These are phyloP conservation scores for Copidosoma aretas DNA, from an alignment of 2,888 invertebrate species.

Conservation along the genomic window DNA sequence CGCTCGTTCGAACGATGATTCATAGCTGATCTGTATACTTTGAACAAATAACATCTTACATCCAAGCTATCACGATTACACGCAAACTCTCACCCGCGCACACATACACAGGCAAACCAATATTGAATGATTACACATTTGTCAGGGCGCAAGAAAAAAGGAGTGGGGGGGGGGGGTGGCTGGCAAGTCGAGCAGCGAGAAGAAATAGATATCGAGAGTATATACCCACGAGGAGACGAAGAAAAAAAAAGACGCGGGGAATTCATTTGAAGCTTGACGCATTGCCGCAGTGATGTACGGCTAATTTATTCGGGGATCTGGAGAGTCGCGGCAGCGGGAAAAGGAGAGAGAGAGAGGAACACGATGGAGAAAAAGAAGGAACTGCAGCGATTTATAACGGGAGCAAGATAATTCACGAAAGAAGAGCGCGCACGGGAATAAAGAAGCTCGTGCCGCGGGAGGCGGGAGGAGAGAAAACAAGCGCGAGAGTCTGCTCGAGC, in stretches of 20 bases:
- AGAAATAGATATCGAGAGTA: neutral
- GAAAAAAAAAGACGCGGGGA: neutral
- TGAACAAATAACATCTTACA: too few relatives aligned
- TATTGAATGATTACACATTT: too few relatives aligned
- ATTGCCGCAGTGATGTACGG: slow-evolving; percentile 27
- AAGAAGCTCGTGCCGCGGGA: neutral
- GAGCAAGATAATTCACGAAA: slow-evolving; percentile 31
- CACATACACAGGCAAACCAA: too few relatives aligned
- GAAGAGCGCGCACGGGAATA: slow-evolving; percentile 9
- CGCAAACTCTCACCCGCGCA: too few relatives aligned
- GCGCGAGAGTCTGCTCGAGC: slow-evolving; percentile 30
- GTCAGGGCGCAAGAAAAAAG: neutral
- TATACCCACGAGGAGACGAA: too few relatives aligned
- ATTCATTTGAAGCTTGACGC: slow-evolving; percentile 34
- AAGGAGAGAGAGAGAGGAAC: neutral
- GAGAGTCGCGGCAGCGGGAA: neutral
- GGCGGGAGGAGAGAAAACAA: slow-evolving; percentile 21
- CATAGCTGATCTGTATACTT: too few relatives aligned
- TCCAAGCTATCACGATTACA: too few relatives aligned
- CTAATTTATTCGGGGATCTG: slow-evolving; percentile 35
- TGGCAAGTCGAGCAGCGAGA: too few relatives aligned
- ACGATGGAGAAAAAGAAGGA: neutral
- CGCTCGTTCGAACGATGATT: too few relatives aligned
- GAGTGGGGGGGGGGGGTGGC: neutral
- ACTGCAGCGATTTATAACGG: slow-evolving; percentile 34